A percentile compares a stretch with the other conserved stretches of the same genome.
Conservation (phyloP, 2,113 vertebrate species). For the Chlorodrepanis virens region DNA sequence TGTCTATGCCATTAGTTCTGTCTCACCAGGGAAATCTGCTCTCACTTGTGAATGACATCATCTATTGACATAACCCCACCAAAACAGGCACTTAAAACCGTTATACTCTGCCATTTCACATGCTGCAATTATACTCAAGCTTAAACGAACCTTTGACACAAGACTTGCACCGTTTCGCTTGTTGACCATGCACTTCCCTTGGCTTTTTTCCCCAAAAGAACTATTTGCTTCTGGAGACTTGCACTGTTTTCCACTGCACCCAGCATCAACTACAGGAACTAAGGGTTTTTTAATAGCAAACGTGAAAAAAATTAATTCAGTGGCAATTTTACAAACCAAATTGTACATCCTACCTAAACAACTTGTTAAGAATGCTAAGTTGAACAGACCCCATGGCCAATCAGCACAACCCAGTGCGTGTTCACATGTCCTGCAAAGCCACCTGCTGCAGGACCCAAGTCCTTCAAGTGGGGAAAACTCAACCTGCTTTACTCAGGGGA, state of each 20-base stretch:
- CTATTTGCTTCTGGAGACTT: not conserved
- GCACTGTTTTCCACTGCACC: not conserved
- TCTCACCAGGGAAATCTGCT: constrained; percentile 48
- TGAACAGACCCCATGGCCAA: not conserved
- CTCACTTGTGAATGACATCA: constrained; percentile 46
- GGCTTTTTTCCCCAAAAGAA: not conserved
- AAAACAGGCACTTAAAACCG: not conserved
- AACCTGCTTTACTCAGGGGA: not conserved
- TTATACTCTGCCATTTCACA: not conserved
- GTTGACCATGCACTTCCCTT: not conserved
- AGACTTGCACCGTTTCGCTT: not conserved
- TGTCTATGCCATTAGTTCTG: constrained; percentile 5
- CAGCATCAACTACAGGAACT: not conserved
- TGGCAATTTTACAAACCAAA: not conserved
- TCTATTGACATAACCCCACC: constrained; percentile 47
- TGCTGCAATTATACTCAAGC: not conserved
- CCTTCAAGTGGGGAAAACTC: not conserved
- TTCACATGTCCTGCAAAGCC: not conserved
- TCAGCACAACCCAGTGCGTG: not conserved
- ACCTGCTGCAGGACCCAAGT: not conserved
- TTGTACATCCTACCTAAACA: not conserved
- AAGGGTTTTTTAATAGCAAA: fast-evolving
- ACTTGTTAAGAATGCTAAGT: not conserved
- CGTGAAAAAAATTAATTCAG: not conserved
- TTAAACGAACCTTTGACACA: not conserved